These are phyloP conservation scores for Hetaerina americana DNA, from an alignment of 1,140 invertebrate species.

Conservation along the genomic window DNA sequence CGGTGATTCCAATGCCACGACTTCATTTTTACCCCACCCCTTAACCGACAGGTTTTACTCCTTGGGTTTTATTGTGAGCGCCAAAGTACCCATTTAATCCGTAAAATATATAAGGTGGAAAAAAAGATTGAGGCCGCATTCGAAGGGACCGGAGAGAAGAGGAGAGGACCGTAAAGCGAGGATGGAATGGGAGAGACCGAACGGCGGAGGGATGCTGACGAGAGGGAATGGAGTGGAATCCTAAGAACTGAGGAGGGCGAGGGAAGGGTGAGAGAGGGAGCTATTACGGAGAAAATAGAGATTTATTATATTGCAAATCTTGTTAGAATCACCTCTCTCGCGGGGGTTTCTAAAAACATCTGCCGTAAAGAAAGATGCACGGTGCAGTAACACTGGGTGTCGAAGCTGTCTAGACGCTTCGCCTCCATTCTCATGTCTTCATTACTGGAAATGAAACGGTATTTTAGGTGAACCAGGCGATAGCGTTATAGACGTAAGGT, in stretches of 20 bases:
- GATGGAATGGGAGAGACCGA: not conserved
- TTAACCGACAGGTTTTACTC: not conserved
- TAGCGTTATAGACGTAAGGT: too few species aligned
- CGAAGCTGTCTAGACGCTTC: not conserved
- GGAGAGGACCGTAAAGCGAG: not conserved
- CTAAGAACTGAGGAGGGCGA: not conserved
- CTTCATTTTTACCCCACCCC: too few species aligned
- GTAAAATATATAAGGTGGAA: not conserved
- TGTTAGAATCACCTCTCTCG: not conserved
- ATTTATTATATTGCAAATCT: slow-evolving; percentile 1
- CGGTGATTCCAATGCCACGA: too few species aligned
- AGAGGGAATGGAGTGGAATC: not conserved
- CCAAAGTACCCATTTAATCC: not conserved
- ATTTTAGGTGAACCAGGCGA: too few species aligned
- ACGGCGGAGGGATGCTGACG: too few species aligned
- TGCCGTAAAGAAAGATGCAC: not conserved
- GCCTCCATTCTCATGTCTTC: too few species aligned
- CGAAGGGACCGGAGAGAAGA: not conserved
- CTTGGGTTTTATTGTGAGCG: too few species aligned
- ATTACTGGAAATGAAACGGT: too few species aligned
- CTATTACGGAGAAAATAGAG: not conserved
- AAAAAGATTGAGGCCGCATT: not conserved
- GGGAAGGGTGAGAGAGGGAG: not conserved
- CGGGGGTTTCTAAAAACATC: not conserved
- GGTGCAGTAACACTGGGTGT: not conserved